phyloP scores from a whole-genome alignment of 2,797 vertebrate genomes.

The Gymnothorax reevesii region DNA sequence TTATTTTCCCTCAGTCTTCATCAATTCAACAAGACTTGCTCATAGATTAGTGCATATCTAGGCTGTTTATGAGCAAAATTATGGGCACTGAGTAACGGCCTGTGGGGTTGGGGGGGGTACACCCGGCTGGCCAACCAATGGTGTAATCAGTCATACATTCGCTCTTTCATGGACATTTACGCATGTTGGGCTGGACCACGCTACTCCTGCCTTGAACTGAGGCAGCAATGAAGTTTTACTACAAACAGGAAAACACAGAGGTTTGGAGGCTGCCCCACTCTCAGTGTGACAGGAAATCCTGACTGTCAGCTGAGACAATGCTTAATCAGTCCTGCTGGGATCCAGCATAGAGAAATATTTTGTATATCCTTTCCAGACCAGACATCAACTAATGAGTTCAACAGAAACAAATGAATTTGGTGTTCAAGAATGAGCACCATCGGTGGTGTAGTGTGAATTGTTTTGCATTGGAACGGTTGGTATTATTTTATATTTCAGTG shows the following conservation, averaged over 20 bases:
- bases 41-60: conserved; percentile 29
- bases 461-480: too few species aligned
- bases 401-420: conserved; percentile 27
- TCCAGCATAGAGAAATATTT: conserved; percentile 44
- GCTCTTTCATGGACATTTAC: too few species aligned
- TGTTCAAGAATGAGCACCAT: neutral
- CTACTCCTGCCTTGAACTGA: too few species aligned
- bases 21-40: conserved; percentile 44
- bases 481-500: neutral
- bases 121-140: too few species aligned
- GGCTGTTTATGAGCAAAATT: too few species aligned
- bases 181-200: too few species aligned
- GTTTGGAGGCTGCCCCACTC: conserved; percentile 55
- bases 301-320: conserved; percentile 66
- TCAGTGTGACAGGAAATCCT: conserved; percentile 65
- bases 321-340: conserved; percentile 41
- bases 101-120: too few species aligned
- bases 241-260: conserved; percentile 51
- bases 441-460: neutral
- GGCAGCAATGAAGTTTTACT: conserved; percentile 36
- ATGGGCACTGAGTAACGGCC: too few species aligned
- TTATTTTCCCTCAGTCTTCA: neutral
- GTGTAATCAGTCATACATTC: too few species aligned
- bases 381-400: conserved; percentile 43
- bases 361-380: conserved; percentile 54